phyloP scores from a whole-genome alignment of 2,888 invertebrate genomes.

The Diloba caeruleocephala region DNA sequence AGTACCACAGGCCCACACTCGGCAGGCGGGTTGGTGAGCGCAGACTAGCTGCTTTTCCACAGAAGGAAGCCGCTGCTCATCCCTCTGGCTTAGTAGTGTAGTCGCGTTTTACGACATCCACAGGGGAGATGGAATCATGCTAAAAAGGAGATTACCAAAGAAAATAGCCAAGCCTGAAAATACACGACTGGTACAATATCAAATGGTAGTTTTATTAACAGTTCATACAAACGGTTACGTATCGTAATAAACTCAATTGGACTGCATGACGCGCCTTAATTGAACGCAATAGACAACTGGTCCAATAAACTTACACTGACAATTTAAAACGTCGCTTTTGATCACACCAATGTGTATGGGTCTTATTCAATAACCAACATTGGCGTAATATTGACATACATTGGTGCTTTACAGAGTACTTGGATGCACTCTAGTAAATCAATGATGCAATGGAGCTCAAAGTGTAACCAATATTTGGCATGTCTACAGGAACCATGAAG shows the following conservation, averaged over 20 bases:
- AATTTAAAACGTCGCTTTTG: constrained; percentile 49
- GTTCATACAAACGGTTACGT: constrained; percentile 33
- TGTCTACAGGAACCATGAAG: background rate
- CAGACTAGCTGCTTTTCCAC: too few species aligned
- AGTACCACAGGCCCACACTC: too few species aligned
- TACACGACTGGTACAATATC: constrained; percentile 13
- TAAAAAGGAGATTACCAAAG: background rate
- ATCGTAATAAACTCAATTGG: constrained; percentile 80
- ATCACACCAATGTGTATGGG: constrained; percentile 6
- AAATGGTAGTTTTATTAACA: constrained; percentile 58
- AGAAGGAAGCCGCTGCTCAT: too few species aligned
- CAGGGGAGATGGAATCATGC: too few species aligned
- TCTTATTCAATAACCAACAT: constrained; percentile 6
- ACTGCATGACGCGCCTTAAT: constrained; percentile 77
- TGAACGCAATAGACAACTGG: constrained; percentile 73
- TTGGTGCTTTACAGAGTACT: background rate
- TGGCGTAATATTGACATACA: constrained; percentile 9
- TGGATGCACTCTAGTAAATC: background rate
- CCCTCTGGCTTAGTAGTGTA: too few species aligned
- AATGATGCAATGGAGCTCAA: constrained; percentile 2
- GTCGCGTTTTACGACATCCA: too few species aligned
- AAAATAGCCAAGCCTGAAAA: constrained; percentile 5
- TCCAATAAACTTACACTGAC: constrained; percentile 55
- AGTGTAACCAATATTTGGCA: constrained; percentile 13
- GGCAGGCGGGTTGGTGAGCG: too few species aligned